Base-by-base conservation (phyloP, 2,113 vertebrate species). In the Platichthys stellatus region DNA sequence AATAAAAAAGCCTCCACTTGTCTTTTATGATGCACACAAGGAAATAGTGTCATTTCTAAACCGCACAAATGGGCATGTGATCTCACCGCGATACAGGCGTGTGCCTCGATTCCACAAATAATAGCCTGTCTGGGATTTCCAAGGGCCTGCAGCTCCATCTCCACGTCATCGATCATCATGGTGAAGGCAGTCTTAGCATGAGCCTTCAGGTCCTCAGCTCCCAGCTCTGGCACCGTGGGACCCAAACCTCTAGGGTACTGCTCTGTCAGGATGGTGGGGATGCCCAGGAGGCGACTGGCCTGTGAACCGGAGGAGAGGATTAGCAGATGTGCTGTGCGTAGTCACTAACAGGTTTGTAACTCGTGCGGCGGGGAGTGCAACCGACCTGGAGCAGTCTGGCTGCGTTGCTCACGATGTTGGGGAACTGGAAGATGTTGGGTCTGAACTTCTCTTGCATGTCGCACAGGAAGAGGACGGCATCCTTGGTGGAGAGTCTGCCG, bases 381-480 rank as follows among this genome's bases (percentile, higher is more conserved):
- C 51, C 17, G 68, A 97, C 96, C 96, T 96, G 94, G 7, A 97
- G 94, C 85, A 97, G 83, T 70, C 96, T 92, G 28, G 96, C 90
- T 0, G 96, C 94, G 69, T 96, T 95, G 45, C 92, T 92, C 78
- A 98, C 94, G 2, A 98, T 94, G 93, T 97, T 94, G 23, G 92
- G 89, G 84, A 98, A 97, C 89, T 96, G 96, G 65, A 89, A 92
- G 10, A 96, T 80, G 28, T 72, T 95, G 12, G 93, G 90, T 66
- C 96, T 93, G 85, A 97, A 96, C 81, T 96, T 97, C 84, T 97
- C 97, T 75, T 98, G 97, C 95, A 97, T 96, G 89, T 98, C 96
- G 26, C 97, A 97, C 57, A 97, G 90, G 66, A 98, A 86, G 14
- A 98, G 93, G n/a, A 96, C 93, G 6, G 95, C 73, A 2, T 94